Base-by-base conservation (phyloP, 2,113 vertebrate species). In the Toxostoma redivivum region DNA sequence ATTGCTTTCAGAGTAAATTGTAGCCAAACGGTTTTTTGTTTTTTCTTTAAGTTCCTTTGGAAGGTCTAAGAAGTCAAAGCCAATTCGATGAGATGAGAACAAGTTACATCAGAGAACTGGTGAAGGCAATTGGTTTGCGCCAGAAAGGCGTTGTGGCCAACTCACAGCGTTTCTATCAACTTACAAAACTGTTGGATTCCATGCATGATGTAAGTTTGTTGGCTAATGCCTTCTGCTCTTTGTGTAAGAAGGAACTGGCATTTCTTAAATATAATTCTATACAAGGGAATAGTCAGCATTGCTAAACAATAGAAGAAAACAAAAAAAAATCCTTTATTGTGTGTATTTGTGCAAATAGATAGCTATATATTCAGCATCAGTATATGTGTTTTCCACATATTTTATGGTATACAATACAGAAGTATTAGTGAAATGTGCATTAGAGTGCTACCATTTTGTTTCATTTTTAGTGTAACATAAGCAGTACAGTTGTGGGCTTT, bases 41-140 rank as follows among this genome's bases (percentile, higher is more conserved):
- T 96, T 64, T 83, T 80, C 94, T 61, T 67, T 15, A 42, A 99
- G 99, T 99, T 98, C 99, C 99, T 88, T 97, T 99, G 88, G 99
- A 99, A 97, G 99, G 99, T 80, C 97, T 99, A 38, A 99, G 99
- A 97, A 99, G 99, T 95, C 99, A 99, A 97, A 97, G 79, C 44
- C 98, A 98, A 28, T 99, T 99, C 96, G 99, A 99, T 78, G 99
- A 99, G 87, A 99, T 99, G 99, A 98, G 99, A 94, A 98, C 99
- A 25, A 99, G 97, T 95, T 99, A 99, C 97, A 99, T 99, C 86
- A 98, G 98, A 62, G 99, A 99, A 92, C 98, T 99, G 90, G 98
- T 98, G 91, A 99, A 98, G 76, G 99, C 98, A 4, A 98, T 99
- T 76, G 98, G 99, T 81, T 92, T 99, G 96, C 98, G 97, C 88